phyloP scores from a whole-genome alignment of 2,888 invertebrate species.

The Neoitamus cyanurus region DNA sequence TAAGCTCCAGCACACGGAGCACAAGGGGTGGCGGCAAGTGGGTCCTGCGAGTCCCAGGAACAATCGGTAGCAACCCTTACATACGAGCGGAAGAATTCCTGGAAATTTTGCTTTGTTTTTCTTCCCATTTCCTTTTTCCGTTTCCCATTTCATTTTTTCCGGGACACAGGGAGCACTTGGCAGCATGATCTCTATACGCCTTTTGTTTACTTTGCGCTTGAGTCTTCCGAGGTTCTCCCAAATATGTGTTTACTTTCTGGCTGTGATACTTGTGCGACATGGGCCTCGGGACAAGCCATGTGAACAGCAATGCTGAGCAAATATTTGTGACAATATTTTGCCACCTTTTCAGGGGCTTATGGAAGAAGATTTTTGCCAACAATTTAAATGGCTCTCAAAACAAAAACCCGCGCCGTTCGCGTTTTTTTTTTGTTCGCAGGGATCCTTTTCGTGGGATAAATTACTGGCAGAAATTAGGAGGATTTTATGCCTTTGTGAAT shows the following conservation, averaged over 20 bases:
- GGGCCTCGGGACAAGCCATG: constrained; percentile 7
- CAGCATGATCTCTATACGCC: neutral
- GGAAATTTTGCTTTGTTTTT: constrained; percentile 36
- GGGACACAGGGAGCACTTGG: neutral
- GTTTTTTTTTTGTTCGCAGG: neutral
- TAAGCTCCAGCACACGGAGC: neutral
- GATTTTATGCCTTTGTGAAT: neutral
- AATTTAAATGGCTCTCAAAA: neutral
- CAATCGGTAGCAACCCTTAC: constrained; percentile 21
- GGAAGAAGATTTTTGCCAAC: neutral
- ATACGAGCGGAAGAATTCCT: constrained; percentile 22
- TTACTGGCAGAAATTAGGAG: neutral
- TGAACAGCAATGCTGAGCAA: neutral
- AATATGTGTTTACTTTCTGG: constrained; percentile 39
- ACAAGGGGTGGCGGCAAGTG: neutral
- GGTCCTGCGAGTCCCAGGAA: neutral
- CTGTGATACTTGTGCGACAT: neutral
- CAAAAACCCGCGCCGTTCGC: neutral
- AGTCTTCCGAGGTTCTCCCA: constrained; percentile 18
- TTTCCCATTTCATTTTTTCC: constrained; percentile 19
- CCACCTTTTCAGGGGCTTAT: neutral
- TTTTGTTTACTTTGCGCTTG: constrained; percentile 32
- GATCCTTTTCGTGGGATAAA: neutral
- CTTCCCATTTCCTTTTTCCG: constrained; percentile 42
- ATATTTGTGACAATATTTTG: constrained; percentile 35